A percentile compares a stretch with the other conserved stretches of the same genome.
These are phyloP conservation scores for Phortica variegata DNA, from an alignment of 1,140 invertebrate species.

Conservation along the genomic window DNA sequence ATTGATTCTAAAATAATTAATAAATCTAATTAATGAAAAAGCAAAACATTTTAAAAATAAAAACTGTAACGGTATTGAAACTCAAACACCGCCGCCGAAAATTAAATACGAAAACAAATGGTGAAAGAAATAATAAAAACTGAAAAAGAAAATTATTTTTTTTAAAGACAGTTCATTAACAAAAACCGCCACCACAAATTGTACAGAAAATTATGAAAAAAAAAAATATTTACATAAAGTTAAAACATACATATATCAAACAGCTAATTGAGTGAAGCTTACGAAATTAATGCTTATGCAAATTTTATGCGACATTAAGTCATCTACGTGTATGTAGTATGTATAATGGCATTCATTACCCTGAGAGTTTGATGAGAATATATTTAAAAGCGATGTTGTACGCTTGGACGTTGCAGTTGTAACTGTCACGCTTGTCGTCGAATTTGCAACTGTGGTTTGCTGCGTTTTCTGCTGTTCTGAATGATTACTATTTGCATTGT, in stretches of 20 bases:
- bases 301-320: too few species aligned
- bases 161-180: background rate
- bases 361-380: constrained; percentile 92
- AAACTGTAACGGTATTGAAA: constrained; percentile 1
- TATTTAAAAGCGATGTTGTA: constrained; percentile 89
- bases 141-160: constrained; percentile 3
- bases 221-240: background rate
- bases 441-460: constrained; percentile 20
- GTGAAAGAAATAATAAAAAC: background rate
- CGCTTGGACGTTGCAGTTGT: constrained; percentile 79
- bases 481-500: constrained; percentile 39
- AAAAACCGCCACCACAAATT: constrained; percentile 9
- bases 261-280: too few species aligned
- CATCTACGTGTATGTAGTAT: too few species aligned
- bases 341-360: constrained; percentile 62
- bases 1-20: too few species aligned
- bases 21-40: too few species aligned
- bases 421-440: constrained; percentile 42
- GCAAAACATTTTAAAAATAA: too few species aligned
- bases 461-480: constrained; percentile 29
- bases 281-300: too few species aligned
- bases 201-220: background rate
- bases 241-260: constrained; percentile 5
- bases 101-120: constrained; percentile 6
- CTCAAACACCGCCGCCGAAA: constrained; percentile 31